These are phyloP conservation scores for Meloidogyne hapla DNA, from an alignment of 1,140 invertebrate species.

Conservation along the genomic window DNA sequence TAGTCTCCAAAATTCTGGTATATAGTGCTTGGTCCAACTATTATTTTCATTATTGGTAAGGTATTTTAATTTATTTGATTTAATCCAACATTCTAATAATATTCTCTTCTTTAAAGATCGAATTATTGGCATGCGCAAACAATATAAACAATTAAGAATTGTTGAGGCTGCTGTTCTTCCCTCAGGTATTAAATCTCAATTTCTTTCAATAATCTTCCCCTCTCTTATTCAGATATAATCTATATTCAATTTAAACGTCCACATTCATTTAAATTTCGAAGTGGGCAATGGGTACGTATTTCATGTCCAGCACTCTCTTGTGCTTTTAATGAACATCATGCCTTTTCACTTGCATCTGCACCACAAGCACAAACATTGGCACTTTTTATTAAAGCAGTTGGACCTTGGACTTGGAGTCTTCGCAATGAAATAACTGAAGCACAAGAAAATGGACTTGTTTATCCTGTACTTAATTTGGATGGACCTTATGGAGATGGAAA, in stretches of 20 bases:
- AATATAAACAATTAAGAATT: constrained; percentile 81
- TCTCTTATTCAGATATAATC: constrained; percentile 67
- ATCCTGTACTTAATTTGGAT: constrained; percentile 85
- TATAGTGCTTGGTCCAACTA: constrained; percentile 87
- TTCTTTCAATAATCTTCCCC: neutral
- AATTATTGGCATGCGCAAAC: constrained; percentile 65
- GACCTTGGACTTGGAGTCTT: constrained; percentile 98
- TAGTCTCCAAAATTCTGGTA: constrained; percentile 82
- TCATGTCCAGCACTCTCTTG: constrained; percentile 83
- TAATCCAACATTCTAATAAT: neutral
- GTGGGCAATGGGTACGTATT: constrained; percentile 81
- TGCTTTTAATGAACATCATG: constrained; percentile 85
- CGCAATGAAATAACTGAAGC: constrained; percentile 94
- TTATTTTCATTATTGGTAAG: constrained; percentile 65
- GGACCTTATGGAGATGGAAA: constrained; percentile 98
- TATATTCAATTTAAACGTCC: constrained; percentile 74
- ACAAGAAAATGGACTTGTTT: constrained; percentile 79
- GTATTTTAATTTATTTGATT: no score
- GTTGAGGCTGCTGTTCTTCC: constrained; percentile 91
- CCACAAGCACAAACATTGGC: constrained; percentile 95
- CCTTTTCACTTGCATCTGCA: constrained; percentile 94
- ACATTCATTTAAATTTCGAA: constrained; percentile 92
- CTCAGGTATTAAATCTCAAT: constrained; percentile 70
- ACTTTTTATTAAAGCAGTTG: constrained; percentile 95
- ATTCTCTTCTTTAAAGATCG: constrained; percentile 46